These are phyloP conservation scores for Anisognathus igniventris DNA, from an alignment of 2,797 vertebrate species.

Conservation along the genomic window DNA sequence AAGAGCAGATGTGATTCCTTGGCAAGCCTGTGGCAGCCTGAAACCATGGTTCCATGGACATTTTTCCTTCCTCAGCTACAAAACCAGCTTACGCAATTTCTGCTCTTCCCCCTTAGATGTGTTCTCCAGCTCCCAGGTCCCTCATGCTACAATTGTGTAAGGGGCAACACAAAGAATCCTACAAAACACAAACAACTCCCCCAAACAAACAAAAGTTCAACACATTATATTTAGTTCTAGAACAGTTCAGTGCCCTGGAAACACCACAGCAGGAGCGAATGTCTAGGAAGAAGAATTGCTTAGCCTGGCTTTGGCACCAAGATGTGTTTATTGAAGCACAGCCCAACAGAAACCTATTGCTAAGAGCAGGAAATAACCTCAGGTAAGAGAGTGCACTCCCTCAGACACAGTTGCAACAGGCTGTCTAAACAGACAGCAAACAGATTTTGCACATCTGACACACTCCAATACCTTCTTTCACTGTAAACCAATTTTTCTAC, in stretches of 20 bases:
- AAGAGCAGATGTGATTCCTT: conserved; percentile 44
- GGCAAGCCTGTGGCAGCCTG: neutral
- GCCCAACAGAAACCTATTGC: neutral
- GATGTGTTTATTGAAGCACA: neutral
- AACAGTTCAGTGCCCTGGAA: neutral
- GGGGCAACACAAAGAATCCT: neutral
- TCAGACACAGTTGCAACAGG: neutral
- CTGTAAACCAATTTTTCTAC: neutral
- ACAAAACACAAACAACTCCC: neutral
- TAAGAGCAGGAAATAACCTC: neutral
- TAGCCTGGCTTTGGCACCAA: neutral
- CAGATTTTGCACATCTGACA: neutral
- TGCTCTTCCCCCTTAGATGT: neutral
- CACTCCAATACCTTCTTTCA: neutral
- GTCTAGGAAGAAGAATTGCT: neutral
- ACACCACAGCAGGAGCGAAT: neutral
- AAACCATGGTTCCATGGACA: neutral
- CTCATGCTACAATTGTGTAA: neutral
- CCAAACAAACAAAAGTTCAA: neutral
- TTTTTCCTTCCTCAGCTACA: neutral
- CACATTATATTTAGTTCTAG: neutral
- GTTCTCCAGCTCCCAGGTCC: neutral
- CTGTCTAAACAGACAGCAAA: neutral
- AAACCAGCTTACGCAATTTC: neutral
- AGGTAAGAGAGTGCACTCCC: neutral